Conservation (phyloP, 2,888 invertebrate genomes). For the Dexiosoma caninum region DNA sequence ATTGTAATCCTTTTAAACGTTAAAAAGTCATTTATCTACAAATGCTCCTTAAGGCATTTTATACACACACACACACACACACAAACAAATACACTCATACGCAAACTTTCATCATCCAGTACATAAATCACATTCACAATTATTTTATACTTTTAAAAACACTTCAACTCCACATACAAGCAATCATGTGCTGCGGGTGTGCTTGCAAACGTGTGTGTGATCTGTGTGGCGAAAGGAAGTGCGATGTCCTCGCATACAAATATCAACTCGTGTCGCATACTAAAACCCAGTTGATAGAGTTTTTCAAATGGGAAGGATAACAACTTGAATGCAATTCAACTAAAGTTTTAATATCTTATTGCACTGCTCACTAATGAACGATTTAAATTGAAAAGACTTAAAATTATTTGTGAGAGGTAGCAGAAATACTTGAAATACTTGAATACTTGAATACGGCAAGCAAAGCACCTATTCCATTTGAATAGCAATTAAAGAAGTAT, state of each 20-base stretch:
- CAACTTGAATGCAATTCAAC: not conserved
- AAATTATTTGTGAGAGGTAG: too few relatives aligned
- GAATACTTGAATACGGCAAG: too few relatives aligned
- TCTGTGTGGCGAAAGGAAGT: not conserved
- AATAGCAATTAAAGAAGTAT: too few relatives aligned
- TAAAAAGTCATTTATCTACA: constrained; percentile 55
- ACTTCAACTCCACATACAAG: constrained; percentile 31
- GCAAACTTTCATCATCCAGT: constrained; percentile 1
- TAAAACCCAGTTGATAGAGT: constrained; percentile 7
- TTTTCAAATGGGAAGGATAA: constrained; percentile 15
- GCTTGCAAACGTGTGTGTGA: too few relatives aligned
- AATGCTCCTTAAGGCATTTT: constrained; percentile 24
- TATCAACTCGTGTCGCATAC: not conserved
- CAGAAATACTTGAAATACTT: too few relatives aligned
- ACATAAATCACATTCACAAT: constrained; percentile 56
- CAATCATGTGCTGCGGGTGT: not conserved
- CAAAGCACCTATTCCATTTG: too few relatives aligned
- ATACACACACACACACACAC: not conserved
- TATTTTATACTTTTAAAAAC: constrained; percentile 46
- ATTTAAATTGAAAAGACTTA: too few relatives aligned
- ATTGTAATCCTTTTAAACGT: constrained; percentile 46
- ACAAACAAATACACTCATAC: too few relatives aligned
- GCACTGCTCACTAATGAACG: too few relatives aligned
- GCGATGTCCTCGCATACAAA: not conserved
- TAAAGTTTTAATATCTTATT: not conserved